Percentiles rank a stretch among this genome's conserved stretches.
Conservation (phyloP, 2,888 invertebrate genomes). For the Hemicrepidius hirtus region DNA sequence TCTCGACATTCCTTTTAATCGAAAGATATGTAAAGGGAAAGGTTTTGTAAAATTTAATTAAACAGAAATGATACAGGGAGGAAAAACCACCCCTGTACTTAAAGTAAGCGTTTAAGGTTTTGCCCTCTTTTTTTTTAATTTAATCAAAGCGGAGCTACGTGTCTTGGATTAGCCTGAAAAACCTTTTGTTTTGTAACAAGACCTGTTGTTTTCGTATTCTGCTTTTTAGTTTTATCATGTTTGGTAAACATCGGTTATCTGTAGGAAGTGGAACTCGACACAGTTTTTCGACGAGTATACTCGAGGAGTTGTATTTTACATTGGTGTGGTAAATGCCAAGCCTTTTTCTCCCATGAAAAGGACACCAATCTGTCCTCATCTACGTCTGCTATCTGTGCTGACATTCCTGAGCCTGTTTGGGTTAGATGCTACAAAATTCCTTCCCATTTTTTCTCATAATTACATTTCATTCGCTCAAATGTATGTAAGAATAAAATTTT, state of each 20-base stretch:
- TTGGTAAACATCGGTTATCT: neutral
- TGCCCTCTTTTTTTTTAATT: no score
- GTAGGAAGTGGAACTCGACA: constrained; percentile 23
- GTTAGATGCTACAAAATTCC: constrained; percentile 5
- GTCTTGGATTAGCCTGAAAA: no score
- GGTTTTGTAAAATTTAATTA: neutral
- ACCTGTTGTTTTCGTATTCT: no score
- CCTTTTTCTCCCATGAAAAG: constrained; percentile 24
- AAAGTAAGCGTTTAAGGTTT: no score
- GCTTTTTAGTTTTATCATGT: neutral
- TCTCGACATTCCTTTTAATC: neutral
- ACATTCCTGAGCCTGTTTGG: constrained; percentile 33
- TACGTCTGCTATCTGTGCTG: constrained; percentile 5
- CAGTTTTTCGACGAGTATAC: constrained; percentile 1
- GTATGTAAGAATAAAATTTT: no score
- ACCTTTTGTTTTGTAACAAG: no score
- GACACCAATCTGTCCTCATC: constrained; percentile 39
- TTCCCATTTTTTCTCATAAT: neutral
- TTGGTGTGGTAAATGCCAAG: constrained; percentile 28
- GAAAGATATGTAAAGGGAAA: neutral
- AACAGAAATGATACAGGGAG: no score
- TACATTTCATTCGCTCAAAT: no score
- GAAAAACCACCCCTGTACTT: no score
- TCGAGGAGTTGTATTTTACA: constrained; percentile 16
- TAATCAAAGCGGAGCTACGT: no score